Conservation (phyloP, 1,140 invertebrate genomes). For the Papilio glaucus region DNA sequence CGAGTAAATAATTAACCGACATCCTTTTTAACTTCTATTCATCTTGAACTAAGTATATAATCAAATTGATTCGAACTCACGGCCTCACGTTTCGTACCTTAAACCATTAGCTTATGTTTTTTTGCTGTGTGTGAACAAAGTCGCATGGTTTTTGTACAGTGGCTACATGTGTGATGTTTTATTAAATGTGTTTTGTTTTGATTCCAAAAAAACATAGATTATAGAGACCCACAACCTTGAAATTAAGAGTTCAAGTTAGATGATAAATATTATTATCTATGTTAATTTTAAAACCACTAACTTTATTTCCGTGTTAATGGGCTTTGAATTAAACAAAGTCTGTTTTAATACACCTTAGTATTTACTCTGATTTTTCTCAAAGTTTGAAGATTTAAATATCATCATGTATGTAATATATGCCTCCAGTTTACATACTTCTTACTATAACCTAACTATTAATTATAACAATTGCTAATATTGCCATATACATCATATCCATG, state of each 20-base stretch:
- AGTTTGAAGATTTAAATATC: no score
- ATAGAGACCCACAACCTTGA: no score
- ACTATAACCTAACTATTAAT: no score
- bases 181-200: not conserved
- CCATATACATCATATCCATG: no score
- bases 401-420: no score
- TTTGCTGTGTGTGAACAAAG: no score
- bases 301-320: not conserved
- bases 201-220: not conserved
- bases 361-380: no score
- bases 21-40: not conserved
- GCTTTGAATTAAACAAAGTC: not conserved
- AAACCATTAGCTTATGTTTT: not conserved
- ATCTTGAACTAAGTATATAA: no score
- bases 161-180: not conserved
- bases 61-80: no score
- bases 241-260: not conserved
- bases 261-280: not conserved
- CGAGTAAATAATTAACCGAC: not conserved
- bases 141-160: constrained; percentile 15
- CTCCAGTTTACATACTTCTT: no score
- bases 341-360: no score
- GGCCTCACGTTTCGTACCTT: not conserved
- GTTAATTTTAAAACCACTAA: not conserved
- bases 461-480: no score